A percentile compares a stretch with the other conserved stretches of the same genome.
Evolutionary conservation across 2,113 vertebrate species (phyloP).

Genomic region (Carollia perspicillata): DNA sequence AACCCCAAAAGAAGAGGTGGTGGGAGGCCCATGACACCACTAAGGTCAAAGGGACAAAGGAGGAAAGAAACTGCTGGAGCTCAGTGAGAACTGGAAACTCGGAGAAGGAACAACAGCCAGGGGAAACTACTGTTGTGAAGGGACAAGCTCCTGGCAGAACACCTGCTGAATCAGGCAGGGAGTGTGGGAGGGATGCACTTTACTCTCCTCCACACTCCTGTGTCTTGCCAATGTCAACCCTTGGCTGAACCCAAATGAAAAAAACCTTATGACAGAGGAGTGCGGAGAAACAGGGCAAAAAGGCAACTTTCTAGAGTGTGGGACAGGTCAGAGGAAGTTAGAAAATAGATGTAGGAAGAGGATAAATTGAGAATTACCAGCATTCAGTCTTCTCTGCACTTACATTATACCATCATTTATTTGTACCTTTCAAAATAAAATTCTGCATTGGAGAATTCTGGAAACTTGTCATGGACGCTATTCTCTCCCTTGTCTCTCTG

Average conservation of each 20-base stretch:
- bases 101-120: neutral
- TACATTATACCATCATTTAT: neutral
- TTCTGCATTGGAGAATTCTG: neutral
- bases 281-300: neutral
- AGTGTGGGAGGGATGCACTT: neutral
- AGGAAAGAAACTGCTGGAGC: neutral
- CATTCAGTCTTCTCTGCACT: neutral
- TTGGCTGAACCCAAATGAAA: neutral
- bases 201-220: neutral
- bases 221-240: accelerated
- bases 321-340: neutral
- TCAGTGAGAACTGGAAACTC: neutral
- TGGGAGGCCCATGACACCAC: neutral
- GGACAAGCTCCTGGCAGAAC: neutral
- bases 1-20: neutral
- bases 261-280: neutral
- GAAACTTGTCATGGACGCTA: too few relatives aligned
- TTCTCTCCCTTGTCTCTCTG: neutral
- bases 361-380: neutral
- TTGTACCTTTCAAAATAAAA: neutral
- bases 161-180: neutral
- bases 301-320: neutral
- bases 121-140: neutral
- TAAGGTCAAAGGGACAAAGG: neutral
- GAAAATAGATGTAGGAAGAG: neutral